Conservation (phyloP, 2,797 vertebrate genomes). For the Spondyliosoma cantharus region DNA sequence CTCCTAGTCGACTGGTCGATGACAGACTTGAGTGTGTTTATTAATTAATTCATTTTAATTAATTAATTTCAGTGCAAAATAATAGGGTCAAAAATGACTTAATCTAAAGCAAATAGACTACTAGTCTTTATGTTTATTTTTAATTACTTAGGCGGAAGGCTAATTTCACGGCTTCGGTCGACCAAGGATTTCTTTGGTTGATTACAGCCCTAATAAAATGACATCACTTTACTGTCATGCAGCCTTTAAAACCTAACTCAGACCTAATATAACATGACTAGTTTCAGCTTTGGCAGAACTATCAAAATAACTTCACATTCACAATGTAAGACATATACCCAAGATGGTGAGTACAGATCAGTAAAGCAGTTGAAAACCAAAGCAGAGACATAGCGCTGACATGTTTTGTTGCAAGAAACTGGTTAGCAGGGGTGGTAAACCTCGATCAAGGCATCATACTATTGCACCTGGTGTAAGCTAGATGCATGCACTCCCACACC, state of each 20-base stretch:
- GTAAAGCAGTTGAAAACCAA: neutral
- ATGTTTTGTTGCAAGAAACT: conserved; percentile 1
- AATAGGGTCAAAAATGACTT: too few species aligned
- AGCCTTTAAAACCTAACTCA: neutral
- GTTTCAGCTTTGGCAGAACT: neutral
- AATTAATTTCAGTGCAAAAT: too few species aligned
- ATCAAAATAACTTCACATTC: neutral
- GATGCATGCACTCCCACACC: neutral
- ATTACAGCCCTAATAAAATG: too few species aligned
- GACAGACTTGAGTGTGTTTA: too few species aligned
- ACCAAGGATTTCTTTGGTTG: too few species aligned
- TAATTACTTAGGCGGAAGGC: too few species aligned
- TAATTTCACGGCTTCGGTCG: too few species aligned
- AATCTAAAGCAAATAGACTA: too few species aligned
- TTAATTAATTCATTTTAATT: too few species aligned
- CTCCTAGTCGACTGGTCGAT: too few species aligned
- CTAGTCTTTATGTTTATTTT: too few species aligned
- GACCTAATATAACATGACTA: neutral
- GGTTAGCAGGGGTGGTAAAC: neutral
- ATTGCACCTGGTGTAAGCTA: neutral
- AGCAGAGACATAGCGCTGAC: neutral
- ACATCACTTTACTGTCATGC: too few species aligned
- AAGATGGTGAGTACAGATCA: neutral
- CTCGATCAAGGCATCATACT: neutral
- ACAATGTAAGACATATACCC: neutral